Base-by-base conservation (phyloP, 1,140 invertebrate genomes). In the Achroia grisella region DNA sequence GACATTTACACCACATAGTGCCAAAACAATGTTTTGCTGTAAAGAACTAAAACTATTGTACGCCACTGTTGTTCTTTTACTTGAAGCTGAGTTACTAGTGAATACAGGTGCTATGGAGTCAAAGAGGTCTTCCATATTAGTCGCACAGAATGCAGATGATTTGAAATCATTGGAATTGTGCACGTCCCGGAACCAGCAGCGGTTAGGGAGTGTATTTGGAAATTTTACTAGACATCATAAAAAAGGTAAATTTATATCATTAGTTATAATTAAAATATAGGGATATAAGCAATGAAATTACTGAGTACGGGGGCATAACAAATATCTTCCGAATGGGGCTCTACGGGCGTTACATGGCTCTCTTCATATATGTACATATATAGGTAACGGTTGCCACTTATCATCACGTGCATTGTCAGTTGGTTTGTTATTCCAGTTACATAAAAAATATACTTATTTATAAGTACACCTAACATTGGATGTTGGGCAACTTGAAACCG, bases 21-120 rank as follows among this genome's bases (percentile, higher is more conserved):
- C 72, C 80, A 80, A 84, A 77, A 82, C 79, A 79, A 84, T 84
- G 80, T 76, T 70, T 78, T 78, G 67, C 74, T 71, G 74, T 71
- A 80, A 79, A 78, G 76, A 82, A 84, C 78, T 82, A 13, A 81
- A 84, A 67, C 57, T 82, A 79, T 58, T 84, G 56, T 84, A 82
- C 49, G 76, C 76, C 23, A 74, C 67, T 64, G 51, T 84, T 60
- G 67, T 84, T 64, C 62, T 84, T 33, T 69, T 84, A 49, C 65
- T 84, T n/a, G 72, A 84, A 74, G 71, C 70, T 17, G 70, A 77
- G 47, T 64, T 81, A 52, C 48, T 83, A 43, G 65, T 79, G 56
- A 79, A 78, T 51, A 81, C 71, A 33, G 62, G 62, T 62, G 78
- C 72, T 64, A 80, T 79, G 76, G 77, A 80, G 62, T 76, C 74